Evolutionary conservation across 2,797 vertebrate species (phyloP), one percentile per base, ranked within the genome.

Genomic region (Phoxinus dragarum): DNA sequence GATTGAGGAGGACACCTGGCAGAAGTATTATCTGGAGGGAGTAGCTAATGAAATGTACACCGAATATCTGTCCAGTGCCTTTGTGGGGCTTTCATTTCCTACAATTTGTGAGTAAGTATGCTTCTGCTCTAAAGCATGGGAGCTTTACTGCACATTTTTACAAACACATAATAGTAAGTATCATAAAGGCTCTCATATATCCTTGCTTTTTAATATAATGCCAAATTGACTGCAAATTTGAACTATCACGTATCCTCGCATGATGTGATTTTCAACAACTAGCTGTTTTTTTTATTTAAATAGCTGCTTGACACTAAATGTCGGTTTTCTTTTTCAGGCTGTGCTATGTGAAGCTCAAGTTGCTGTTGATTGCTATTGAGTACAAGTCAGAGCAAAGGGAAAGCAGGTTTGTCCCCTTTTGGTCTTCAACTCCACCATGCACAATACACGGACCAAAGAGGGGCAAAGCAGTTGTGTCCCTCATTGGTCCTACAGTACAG

Each of bases 11-110:
- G 98, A 99, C 93, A 99, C 98, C 0, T 99, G 98, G 98, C 98
- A 99, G 94, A 99, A 99, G 91, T 99, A 99, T 93, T 99, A 99
- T 92, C 94, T 99, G 93, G 98, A 99, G 96, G 98, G 98, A 91
- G 98, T 99, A 91, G 95, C 98, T 91, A 99, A 99, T 95, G 98
- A 99, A 96, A 99, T 99, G 98, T 99, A 99, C 95, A 99, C 98
- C 86, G 98, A 99, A 94, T 99, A 99, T 94, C 95, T 99, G 94
- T 99, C 98, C 94, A 99, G 95, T 97, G 98, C 98, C 96, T 99
- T 99, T 94, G 97, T 99, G 91, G 98, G 98, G 94, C 96, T 99
- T 93, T 97, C 98, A 89, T 99, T 99, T 94, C 98, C 98, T 92
- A 95, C 96, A 91, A 93, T 99, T 95, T 99, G 98, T 95, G 98